Conservation (phyloP, 1,140 invertebrate species). For the Sesamia nonagrioides region DNA sequence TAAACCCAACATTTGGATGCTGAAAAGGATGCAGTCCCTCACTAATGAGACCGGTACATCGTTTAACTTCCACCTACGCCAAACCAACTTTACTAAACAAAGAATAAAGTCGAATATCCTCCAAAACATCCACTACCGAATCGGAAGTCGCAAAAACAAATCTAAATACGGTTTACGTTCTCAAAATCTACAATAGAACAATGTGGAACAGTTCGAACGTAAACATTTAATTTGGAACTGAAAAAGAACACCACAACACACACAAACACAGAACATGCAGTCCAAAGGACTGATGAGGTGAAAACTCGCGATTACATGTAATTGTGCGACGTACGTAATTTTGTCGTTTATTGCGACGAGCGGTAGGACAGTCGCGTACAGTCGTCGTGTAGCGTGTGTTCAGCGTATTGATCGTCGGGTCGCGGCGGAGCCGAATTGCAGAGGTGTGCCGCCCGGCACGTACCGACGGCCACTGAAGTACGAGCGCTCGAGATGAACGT, state of each 20-base stretch:
- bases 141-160: slow-evolving; percentile 32
- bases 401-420: slow-evolving; percentile 65
- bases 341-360: slow-evolving; percentile 55
- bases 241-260: slow-evolving; percentile 37
- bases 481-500: slow-evolving; percentile 50
- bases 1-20: slow-evolving; percentile 26
- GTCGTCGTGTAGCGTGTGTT: slow-evolving; percentile 23
- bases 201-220: not conserved
- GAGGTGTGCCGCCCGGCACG: slow-evolving; percentile 63
- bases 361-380: slow-evolving; percentile 43
- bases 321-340: slow-evolving; percentile 68
- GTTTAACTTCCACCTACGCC: slow-evolving; percentile 2
- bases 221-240: slow-evolving; percentile 18
- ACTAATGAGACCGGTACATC: slow-evolving; percentile 49
- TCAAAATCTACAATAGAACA: not conserved
- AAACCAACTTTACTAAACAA: slow-evolving; percentile 28
- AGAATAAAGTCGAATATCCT: slow-evolving; percentile 43
- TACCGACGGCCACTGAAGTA: slow-evolving; percentile 67
- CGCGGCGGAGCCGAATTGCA: slow-evolving; percentile 25
- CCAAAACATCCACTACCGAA: slow-evolving; percentile 26
- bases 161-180: slow-evolving; percentile 17
- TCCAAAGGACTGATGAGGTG: slow-evolving; percentile 13
- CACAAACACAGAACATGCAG: slow-evolving; percentile 40
- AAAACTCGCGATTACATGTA: slow-evolving; percentile 37
- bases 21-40: slow-evolving; percentile 47